These are phyloP conservation scores for Perdita meconis DNA, from an alignment of 2,888 invertebrate species.

Conservation along the genomic window DNA sequence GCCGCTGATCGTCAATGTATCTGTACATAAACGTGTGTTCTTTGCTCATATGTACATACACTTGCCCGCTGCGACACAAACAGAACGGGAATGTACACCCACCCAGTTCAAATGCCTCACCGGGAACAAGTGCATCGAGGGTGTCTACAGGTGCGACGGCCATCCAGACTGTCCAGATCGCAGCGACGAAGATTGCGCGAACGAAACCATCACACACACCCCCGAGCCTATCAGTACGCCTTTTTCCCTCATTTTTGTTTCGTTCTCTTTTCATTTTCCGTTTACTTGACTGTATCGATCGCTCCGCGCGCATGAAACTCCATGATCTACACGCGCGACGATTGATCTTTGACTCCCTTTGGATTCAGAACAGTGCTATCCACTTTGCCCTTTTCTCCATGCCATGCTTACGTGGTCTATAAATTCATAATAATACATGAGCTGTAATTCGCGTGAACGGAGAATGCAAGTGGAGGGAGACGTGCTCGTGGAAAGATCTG, in stretches of 20 bases:
- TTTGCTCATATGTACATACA: conserved; percentile 65
- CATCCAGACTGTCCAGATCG: conserved; percentile 86
- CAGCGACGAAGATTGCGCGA: conserved; percentile 85
- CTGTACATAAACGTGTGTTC: conserved; percentile 69
- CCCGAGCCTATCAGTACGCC: conserved; percentile 80
- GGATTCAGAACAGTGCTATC: no score
- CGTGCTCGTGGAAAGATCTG: no score
- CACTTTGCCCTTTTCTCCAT: no score
- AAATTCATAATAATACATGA: no score
- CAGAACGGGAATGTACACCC: conserved; percentile 84
- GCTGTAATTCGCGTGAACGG: no score
- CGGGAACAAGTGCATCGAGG: conserved; percentile 85
- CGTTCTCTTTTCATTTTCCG: conserved; percentile 46
- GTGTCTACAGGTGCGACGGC: conserved; percentile 85
- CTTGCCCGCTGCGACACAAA: conserved; percentile 65
- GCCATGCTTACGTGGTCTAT: no score
- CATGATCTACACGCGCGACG: background rate
- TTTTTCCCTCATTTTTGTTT: conserved; percentile 43
- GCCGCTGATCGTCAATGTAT: conserved; percentile 32
- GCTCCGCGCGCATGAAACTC: background rate
- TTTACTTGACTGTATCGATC: background rate
- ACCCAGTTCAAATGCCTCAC: conserved; percentile 86
- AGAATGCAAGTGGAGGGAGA: no score
- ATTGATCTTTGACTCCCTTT: no score
- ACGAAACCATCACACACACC: conserved; percentile 77